Conservation (phyloP, 2,113 vertebrate genomes). For the Scytalopus superciliaris region DNA sequence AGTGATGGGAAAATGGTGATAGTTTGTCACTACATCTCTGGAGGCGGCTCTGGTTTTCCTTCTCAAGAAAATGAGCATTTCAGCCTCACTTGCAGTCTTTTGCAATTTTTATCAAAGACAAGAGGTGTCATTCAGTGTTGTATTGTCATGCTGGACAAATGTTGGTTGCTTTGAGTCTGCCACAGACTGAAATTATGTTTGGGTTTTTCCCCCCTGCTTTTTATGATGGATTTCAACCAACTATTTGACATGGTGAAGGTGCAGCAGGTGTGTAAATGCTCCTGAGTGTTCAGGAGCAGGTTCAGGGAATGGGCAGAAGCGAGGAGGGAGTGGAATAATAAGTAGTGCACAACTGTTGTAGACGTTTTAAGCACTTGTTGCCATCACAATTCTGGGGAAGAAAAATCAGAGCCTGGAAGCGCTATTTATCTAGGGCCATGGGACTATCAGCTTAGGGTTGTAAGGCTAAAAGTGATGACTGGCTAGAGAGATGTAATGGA, state of each 20-base stretch:
- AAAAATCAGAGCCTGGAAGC: neutral
- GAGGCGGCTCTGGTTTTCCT: neutral
- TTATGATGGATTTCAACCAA: neutral
- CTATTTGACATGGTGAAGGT: neutral
- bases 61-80: neutral
- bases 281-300: neutral
- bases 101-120: neutral
- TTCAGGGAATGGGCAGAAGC: neutral
- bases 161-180: neutral
- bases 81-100: neutral
- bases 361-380: neutral
- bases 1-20: neutral
- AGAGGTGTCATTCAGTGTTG: neutral
- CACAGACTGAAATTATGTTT: neutral
- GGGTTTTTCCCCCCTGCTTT: rapidly evolving
- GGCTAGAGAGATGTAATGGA: neutral
- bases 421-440: neutral
- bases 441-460: neutral
- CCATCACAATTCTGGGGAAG: neutral
- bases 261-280: neutral
- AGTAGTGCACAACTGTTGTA: neutral
- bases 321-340: neutral
- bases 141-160: neutral
- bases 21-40: neutral
- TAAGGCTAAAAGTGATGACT: neutral